These are phyloP conservation scores for Synergus umbraculus DNA, from an alignment of 2,888 invertebrate species.

Conservation along the genomic window DNA sequence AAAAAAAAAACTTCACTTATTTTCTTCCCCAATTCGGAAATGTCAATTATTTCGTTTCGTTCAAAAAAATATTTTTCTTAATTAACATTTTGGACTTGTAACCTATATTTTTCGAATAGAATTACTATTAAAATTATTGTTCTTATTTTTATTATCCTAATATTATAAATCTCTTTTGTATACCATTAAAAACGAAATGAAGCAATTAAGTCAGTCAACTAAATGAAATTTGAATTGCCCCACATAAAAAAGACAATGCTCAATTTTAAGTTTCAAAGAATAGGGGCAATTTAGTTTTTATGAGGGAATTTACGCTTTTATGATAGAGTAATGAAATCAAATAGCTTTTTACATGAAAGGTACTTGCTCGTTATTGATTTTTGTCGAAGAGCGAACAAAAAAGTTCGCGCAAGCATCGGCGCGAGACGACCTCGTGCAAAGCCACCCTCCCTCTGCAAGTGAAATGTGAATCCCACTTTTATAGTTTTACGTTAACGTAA, in stretches of 20 bases:
- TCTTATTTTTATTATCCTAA: no score
- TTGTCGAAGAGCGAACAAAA: slow-evolving; percentile 40
- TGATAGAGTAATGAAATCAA: slow-evolving; percentile 25
- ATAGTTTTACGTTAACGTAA: slow-evolving; percentile 28
- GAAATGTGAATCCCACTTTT: slow-evolving; percentile 24
- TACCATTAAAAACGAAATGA: no score
- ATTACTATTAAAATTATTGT: no score
- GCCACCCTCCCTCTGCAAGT: slow-evolving; percentile 17
- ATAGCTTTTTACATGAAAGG: slow-evolving; percentile 27
- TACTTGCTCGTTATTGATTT: slow-evolving; percentile 33
- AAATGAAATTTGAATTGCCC: neutral
- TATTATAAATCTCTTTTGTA: no score
- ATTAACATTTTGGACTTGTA: no score
- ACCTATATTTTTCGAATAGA: no score
- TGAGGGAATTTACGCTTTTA: slow-evolving; percentile 19
- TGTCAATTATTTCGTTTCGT: no score
- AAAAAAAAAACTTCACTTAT: neutral
- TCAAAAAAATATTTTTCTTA: no score
- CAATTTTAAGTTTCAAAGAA: slow-evolving; percentile 15
- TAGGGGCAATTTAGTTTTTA: slow-evolving; percentile 17
- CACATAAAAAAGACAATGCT: neutral
- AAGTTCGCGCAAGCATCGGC: slow-evolving; percentile 36
- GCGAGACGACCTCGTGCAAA: slow-evolving; percentile 28
- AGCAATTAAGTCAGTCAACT: no score
- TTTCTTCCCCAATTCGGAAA: neutral